These are phyloP conservation scores for Panthera leo DNA, from an alignment of 2,113 vertebrate genomes.

Conservation along the genomic window DNA sequence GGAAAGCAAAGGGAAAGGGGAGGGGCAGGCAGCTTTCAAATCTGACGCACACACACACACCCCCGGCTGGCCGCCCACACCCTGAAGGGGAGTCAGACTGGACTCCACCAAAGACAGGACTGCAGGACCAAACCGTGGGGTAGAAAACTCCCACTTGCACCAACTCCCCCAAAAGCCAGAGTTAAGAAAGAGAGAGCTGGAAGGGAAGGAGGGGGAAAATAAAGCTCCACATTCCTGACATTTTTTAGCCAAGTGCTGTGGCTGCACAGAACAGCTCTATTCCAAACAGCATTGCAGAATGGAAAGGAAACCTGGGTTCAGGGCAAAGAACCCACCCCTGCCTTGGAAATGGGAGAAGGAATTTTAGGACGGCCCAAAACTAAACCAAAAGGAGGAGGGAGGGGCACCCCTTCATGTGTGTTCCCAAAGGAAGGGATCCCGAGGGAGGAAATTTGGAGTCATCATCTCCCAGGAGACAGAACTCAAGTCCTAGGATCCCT, in stretches of 20 bases:
- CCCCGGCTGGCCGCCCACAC: background rate
- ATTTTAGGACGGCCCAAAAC: background rate
- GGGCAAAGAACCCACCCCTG: background rate
- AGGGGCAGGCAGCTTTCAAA: conserved; percentile 20
- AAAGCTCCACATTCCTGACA: conserved; percentile 84
- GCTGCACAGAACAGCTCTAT: conserved; percentile 65
- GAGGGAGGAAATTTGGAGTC: conserved; percentile 42
- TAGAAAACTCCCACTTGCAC: conserved; percentile 24
- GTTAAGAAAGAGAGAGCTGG: conserved; percentile 72
- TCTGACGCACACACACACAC: conserved; percentile 22
- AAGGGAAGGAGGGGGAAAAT: conserved; percentile 63
- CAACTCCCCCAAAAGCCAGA: conserved; percentile 70
- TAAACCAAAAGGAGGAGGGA: background rate
- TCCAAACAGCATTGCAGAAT: conserved; percentile 60
- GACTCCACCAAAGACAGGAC: conserved; percentile 46
- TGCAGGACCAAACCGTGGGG: conserved; percentile 28
- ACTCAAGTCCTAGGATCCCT: background rate
- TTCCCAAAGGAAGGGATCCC: conserved; percentile 54
- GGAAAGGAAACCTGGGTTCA: conserved; percentile 52
- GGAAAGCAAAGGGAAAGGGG: conserved; percentile 53
- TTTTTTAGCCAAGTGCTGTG: conserved; percentile 81
- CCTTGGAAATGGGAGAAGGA: conserved; percentile 15
- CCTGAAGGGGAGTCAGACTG: background rate
- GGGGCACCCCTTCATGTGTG: background rate
- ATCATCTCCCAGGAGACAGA: conserved; percentile 5